A percentile compares a stretch with the other conserved stretches of the same genome.
phyloP scores from a whole-genome alignment of 2,113 vertebrate species.

The Nestor notabilis region DNA sequence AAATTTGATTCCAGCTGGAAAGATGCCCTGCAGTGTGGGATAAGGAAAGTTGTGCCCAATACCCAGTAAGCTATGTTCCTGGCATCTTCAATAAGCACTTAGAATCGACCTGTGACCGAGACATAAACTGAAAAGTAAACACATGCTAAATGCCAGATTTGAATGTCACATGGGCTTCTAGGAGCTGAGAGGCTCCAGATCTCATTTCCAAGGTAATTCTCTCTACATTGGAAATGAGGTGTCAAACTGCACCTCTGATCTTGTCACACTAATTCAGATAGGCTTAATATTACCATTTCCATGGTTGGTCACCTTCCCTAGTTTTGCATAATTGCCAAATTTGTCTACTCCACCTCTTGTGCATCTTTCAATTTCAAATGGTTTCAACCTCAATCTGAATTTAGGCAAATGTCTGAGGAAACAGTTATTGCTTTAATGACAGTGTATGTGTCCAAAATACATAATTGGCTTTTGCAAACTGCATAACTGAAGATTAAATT shows the following conservation, averaged over 20 bases:
- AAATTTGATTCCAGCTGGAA: not conserved
- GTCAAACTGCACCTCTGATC: conserved; percentile 14
- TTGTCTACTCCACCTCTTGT: not conserved
- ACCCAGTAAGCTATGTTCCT: accelerated
- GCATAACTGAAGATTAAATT: not conserved
- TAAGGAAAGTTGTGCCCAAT: not conserved
- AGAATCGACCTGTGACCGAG: not conserved
- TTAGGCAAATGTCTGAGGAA: not conserved
- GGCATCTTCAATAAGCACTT: not conserved
- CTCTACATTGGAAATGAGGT: conserved; percentile 3
- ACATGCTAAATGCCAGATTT: not conserved
- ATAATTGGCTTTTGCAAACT: not conserved
- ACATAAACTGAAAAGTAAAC: not conserved
- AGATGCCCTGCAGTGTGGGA: not conserved
- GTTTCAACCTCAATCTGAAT: not conserved
- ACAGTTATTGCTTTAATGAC: not conserved
- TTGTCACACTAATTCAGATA: not conserved
- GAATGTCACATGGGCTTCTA: not conserved
- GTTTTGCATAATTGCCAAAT: conserved; percentile 29
- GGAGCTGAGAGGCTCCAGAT: not conserved
- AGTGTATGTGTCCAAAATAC: not conserved
- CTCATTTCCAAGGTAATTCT: conserved; percentile 25
- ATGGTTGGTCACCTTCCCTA: not conserved
- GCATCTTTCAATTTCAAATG: not conserved
- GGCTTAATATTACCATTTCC: not conserved